These are phyloP conservation scores for Leptocoma aspasia DNA, from an alignment of 2,113 vertebrate species.

Conservation along the genomic window DNA sequence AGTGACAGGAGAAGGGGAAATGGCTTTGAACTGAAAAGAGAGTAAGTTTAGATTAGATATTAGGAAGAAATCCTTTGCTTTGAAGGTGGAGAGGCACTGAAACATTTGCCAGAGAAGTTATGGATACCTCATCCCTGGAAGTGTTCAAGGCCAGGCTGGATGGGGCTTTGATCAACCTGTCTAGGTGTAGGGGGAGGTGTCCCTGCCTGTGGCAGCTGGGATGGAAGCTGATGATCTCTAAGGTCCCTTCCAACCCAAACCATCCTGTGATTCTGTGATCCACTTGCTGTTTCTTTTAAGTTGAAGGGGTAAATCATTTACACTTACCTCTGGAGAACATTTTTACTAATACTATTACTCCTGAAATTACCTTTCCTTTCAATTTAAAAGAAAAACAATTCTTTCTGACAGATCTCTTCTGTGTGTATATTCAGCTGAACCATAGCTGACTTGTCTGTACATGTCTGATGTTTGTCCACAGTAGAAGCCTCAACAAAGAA, in stretches of 20 bases:
- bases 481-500: background rate
- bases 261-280: background rate
- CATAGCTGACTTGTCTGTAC: background rate
- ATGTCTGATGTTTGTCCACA: background rate
- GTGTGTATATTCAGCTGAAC: background rate
- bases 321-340: background rate
- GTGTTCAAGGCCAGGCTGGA: background rate
- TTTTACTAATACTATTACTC: background rate
- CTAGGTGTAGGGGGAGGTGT: background rate
- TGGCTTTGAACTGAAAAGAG: background rate
- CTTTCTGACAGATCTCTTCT: background rate
- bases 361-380: background rate
- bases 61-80: background rate
- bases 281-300: background rate
- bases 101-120: background rate
- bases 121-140: background rate
- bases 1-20: background rate
- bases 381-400: constrained; percentile 11
- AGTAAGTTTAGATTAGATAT: background rate
- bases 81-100: background rate
- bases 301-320: background rate
- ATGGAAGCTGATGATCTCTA: background rate
- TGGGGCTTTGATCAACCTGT: background rate
- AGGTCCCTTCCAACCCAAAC: background rate
- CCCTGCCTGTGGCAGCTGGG: background rate